These are phyloP conservation scores for Aphrocallistes beatrix DNA, from an alignment of 37 sponge, comb jelly and placozoan genomes.

Conservation along the genomic window DNA sequence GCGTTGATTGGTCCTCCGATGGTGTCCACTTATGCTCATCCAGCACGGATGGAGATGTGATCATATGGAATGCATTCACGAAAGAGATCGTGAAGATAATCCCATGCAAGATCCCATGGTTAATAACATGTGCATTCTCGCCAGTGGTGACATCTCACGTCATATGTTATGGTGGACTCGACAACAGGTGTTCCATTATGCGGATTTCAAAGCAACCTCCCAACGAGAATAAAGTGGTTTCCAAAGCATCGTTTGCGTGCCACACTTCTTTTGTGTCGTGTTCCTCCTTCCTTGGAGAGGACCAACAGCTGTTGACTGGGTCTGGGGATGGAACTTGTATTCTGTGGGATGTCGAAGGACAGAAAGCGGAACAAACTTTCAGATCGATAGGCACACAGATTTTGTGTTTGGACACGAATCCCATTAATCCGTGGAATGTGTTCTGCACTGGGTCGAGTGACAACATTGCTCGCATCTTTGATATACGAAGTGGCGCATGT, in stretches of 20 bases:
- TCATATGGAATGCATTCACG: not conserved
- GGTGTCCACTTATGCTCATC: slow-evolving; percentile 2
- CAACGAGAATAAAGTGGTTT: not conserved
- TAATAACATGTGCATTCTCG: not conserved
- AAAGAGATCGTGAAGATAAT: not conserved
- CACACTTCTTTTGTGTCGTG: not conserved
- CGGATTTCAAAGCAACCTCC: no score
- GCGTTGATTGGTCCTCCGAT: slow-evolving; percentile 14
- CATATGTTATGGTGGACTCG: not conserved
- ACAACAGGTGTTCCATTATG: not conserved
- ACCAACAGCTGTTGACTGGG: not conserved
- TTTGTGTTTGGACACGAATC: not conserved
- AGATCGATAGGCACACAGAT: not conserved
- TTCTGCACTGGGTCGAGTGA: not conserved
- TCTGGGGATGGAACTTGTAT: slow-evolving; percentile 2
- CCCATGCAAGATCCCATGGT: not conserved
- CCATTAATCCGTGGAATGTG: not conserved
- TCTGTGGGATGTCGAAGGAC: not conserved
- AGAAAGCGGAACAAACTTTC: not conserved
- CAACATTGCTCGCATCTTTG: not conserved
- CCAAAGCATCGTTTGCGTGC: not conserved
- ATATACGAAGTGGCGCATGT: not conserved
- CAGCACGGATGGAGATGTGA: not conserved
- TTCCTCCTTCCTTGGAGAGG: not conserved
- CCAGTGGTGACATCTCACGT: not conserved